Evolutionary conservation across 1,140 invertebrate genomes (phyloP).

Genomic region (Geopemphigus sp.): DNA sequence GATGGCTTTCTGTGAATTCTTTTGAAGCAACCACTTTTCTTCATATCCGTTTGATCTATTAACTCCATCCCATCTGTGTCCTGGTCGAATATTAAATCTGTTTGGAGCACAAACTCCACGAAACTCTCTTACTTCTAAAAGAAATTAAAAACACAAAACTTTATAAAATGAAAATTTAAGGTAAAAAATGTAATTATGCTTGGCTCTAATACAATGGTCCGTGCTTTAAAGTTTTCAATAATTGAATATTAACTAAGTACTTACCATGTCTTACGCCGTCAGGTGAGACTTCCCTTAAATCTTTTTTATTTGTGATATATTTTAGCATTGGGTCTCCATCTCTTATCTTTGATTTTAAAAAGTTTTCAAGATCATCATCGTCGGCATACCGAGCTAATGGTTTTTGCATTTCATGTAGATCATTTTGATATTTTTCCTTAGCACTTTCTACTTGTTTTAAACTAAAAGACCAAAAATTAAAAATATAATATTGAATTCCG

Average conservation of each 20-base stretch:
- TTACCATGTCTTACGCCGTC: slow-evolving; percentile 38
- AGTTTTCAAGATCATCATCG: slow-evolving; percentile 81
- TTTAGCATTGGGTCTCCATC: slow-evolving; percentile 91
- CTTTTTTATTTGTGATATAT: slow-evolving; percentile 78
- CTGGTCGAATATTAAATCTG: slow-evolving; percentile 86
- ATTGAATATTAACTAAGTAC: not conserved
- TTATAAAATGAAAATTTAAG: too few relatives aligned
- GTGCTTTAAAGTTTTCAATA: too few relatives aligned
- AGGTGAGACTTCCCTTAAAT: slow-evolving; percentile 52
- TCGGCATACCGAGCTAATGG: slow-evolving; percentile 85
- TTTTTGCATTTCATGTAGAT: slow-evolving; percentile 81
- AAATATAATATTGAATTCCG: too few relatives aligned
- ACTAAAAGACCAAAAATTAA: slow-evolving; percentile 54
- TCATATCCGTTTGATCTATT: slow-evolving; percentile 97
- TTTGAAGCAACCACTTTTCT: slow-evolving; percentile 78
- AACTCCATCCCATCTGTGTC: slow-evolving; percentile 97
- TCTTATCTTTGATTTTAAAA: slow-evolving; percentile 71
- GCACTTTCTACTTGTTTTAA: slow-evolving; percentile 77
- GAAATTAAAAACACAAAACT: slow-evolving; percentile 51
- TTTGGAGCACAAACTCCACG: slow-evolving; percentile 83
- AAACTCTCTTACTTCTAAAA: slow-evolving; percentile 69
- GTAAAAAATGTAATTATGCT: too few relatives aligned
- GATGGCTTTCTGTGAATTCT: slow-evolving; percentile 72
- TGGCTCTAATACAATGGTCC: too few relatives aligned
- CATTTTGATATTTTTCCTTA: slow-evolving; percentile 66